These are phyloP conservation scores for Meriones unguiculatus DNA, from an alignment of 2,113 vertebrate species.

Conservation along the genomic window DNA sequence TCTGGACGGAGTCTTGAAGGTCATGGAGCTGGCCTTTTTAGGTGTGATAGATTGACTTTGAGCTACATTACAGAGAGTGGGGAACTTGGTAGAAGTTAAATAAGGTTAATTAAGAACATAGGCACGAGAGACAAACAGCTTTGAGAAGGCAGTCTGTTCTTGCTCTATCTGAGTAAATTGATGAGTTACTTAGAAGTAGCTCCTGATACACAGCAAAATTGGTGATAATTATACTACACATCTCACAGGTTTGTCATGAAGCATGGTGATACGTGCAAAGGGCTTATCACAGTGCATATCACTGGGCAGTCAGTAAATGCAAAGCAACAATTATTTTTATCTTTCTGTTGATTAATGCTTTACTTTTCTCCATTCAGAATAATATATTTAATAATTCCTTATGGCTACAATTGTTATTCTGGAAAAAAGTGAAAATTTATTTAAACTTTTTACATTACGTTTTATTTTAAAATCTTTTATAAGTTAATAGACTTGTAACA, in stretches of 20 bases:
- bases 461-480: background rate
- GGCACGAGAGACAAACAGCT: background rate
- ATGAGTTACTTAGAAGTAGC: background rate
- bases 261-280: conserved; percentile 3
- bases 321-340: conserved; percentile 24
- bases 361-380: background rate
- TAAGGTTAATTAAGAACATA: background rate
- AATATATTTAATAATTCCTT: conserved; percentile 39
- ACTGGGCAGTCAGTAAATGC: conserved; percentile 1
- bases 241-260: conserved; percentile 6
- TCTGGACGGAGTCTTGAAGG: background rate
- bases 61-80: background rate
- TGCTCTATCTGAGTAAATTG: conserved; percentile 21
- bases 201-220: conserved; percentile 6
- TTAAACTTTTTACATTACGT: conserved; percentile 25
- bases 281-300: background rate
- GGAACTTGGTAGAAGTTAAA: conserved; percentile 36
- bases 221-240: conserved; percentile 1
- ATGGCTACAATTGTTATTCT: conserved; percentile 52
- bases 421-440: conserved; percentile 51
- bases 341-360: conserved; percentile 50
- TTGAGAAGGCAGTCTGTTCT: conserved; percentile 50
- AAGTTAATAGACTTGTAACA: background rate
- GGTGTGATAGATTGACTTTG: background rate
- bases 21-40: background rate